Evolutionary conservation across 1,140 invertebrate species (phyloP), one percentile per base, ranked within the genome.

Genomic region (Aphaenogaster ashmeadi): DNA sequence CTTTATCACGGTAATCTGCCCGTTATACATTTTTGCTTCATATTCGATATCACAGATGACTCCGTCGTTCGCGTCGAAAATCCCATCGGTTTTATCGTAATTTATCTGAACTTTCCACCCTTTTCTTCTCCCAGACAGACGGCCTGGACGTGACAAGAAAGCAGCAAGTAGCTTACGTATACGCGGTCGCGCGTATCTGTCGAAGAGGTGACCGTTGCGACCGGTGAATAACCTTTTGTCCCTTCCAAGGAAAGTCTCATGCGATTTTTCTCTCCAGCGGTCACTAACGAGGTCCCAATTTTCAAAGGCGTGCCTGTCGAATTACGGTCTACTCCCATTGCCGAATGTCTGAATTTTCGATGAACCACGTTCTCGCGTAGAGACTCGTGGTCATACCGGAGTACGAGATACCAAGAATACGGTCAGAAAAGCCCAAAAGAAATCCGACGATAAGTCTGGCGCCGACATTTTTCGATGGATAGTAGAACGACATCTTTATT

Each of bases 31-130:
- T 83, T 62, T 84, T 84, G n/a, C 9, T 75, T 75, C 33, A 41
- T 60, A 47, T 84, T 84, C 27, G 69, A 84, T 66, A 81, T 72
- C 36, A 44, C 38, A 47, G 79, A 74, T 64, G 74, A 87, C 78
- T 78, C 36, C 27, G 9, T 11, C 60, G 58, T 67, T 52, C 75
- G 38, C 58, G 74, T 54, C 64, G 44, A 54, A 79, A 56, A 58
- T 85, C 79, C 58, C 74, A 71, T 90, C 77, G 47, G 86, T 85
- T 72, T 71, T 62, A 72, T 88, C 86, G 89, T 90, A 90, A 90
- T 90, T 90, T 90, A 90, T 90, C 89, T 87, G 27, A 90, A 90
- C 89, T 88, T 90, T 90, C 79, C 60, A 78, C 64, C 79, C 74
- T 84, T 83, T 80, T 77, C 36, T 64, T 62, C 69, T 60, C 56